Percentiles rank a stretch among this genome's conserved stretches.
These are phyloP conservation scores for Acrobasis repandana DNA, from an alignment of 2,888 invertebrate species.

Conservation along the genomic window DNA sequence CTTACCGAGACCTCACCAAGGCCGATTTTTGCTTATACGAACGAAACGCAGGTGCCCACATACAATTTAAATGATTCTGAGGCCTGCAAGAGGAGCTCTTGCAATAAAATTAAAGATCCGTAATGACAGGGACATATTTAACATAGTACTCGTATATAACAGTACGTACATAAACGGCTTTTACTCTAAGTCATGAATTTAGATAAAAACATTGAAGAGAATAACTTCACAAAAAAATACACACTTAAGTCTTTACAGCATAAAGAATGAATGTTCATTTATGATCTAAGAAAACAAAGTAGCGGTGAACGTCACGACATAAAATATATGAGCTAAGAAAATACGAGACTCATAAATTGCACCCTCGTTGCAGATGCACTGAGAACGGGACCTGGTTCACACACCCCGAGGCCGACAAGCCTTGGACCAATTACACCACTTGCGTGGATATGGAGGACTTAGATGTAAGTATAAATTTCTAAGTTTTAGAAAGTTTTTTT, in stretches of 20 bases:
- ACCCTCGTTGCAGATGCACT: conserved; percentile 75
- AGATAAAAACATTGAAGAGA: no score
- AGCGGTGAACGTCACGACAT: not conserved
- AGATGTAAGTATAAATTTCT: conserved; percentile 66
- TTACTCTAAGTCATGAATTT: no score
- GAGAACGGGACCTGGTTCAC: conserved; percentile 87
- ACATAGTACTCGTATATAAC: no score
- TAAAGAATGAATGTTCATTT: not conserved
- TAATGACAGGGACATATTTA: no score
- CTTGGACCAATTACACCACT: conserved; percentile 88
- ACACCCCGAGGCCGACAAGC: conserved; percentile 80
- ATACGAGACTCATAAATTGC: conserved; percentile 7
- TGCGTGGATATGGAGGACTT: conserved; percentile 85
- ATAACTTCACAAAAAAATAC: not conserved
- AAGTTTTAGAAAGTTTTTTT: not conserved
- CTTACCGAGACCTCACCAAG: no score
- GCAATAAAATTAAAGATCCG: no score
- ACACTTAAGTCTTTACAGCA: not conserved
- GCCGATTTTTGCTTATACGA: no score
- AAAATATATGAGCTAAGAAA: conserved; percentile 11
- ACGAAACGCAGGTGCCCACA: no score
- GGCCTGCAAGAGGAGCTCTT: no score
- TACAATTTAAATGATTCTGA: no score
- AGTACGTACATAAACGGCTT: no score
- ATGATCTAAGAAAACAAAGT: conserved; percentile 2